Conservation (phyloP, 2,888 invertebrate genomes). For the Glomeris marginata region DNA sequence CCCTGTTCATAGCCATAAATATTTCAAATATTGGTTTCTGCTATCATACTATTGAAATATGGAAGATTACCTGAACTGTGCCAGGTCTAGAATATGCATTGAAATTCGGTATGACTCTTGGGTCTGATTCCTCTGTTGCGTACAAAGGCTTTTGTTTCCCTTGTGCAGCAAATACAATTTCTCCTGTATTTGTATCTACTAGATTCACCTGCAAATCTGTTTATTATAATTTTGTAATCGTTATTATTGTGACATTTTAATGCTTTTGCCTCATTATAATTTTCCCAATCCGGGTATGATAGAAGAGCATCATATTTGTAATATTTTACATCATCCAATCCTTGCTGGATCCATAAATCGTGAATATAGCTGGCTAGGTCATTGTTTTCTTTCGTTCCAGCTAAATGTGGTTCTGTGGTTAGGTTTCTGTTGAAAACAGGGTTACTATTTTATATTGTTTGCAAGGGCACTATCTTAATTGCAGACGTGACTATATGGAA, state of each 20-base stretch:
- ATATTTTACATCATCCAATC: slow-evolving; percentile 17
- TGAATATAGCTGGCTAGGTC: slow-evolving; percentile 17
- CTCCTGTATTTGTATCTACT: no score
- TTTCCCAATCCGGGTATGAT: slow-evolving; percentile 17
- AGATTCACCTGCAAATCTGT: no score
- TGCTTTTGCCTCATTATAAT: slow-evolving; percentile 16
- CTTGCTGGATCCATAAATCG: slow-evolving; percentile 16
- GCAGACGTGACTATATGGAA: no score
- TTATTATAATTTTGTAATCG: no score
- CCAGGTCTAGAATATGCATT: background rate
- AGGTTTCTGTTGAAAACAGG: background rate
- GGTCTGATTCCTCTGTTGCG: no score
- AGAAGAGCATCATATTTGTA: slow-evolving; percentile 19
- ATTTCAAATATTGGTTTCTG: background rate
- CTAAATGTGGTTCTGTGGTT: slow-evolving; percentile 3
- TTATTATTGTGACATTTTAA: background rate
- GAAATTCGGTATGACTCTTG: background rate
- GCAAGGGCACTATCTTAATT: no score
- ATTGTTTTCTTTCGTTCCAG: slow-evolving; percentile 18
- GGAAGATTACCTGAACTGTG: no score
- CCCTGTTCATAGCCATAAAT: background rate
- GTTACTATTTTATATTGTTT: no score
- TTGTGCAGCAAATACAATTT: no score
- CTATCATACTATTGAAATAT: background rate
- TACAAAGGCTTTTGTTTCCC: no score